Evolutionary conservation across 37 sponge, comb jelly and placozoan genomes (phyloP), one percentile per base, ranked within the genome.

Genomic region (Agelas oroides): DNA sequence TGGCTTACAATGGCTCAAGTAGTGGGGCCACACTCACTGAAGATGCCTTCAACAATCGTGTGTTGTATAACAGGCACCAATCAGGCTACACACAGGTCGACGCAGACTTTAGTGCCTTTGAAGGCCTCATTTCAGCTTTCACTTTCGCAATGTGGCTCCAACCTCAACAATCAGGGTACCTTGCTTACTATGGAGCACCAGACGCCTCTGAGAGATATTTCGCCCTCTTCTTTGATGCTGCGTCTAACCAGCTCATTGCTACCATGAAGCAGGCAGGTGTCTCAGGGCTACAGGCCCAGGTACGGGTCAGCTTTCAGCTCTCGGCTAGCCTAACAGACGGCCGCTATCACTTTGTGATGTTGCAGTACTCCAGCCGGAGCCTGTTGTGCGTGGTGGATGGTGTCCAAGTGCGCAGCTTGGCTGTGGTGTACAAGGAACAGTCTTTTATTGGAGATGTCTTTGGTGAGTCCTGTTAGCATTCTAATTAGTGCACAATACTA

Each of bases 271-370:
- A 75, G 27, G 56, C 38, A 21, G 83, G 80, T 1, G 5, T 68
- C 1, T 57, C 82, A 70, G 90, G 90, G 24, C 75, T 83, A 1
- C 27, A 30, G 8, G 80, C 79, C 19, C 86, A 87, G 33, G 74
- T 93, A 0, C 53, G 78, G 21, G 69, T 93, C 17, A 79, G 71
- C 68, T 93, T 86, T 77, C 90, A 93, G 66, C 62, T 93, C 39
- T 17, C 60, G 0, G 31, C 76, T 12, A n/a, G 27, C 36, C 70
- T 89, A 54, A 56, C 35, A 39, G 94, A 93, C 83, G 90, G 71
- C 27, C 65, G 36, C 16, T 93, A 30, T 25, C 94, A 93, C 61
- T 89, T 93, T 53, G 62, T 89, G 19, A 79, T 89, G 89, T 23
- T 93, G 13, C 71, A 61, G 40, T 89, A 86, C 35, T 18, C 2